phyloP scores from a whole-genome alignment of 2,888 invertebrate species.

The Ferrisia virgata region DNA sequence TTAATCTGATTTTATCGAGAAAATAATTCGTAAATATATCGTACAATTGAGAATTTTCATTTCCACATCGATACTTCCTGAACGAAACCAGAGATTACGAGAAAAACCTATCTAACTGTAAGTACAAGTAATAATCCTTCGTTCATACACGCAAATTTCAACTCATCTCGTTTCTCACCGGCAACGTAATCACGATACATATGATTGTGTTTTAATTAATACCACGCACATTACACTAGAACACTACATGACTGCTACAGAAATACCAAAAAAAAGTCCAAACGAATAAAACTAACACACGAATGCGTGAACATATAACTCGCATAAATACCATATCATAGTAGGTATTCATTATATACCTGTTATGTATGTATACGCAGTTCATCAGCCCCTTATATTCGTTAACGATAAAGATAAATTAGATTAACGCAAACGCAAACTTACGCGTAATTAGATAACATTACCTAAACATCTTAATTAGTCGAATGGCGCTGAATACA shows the following conservation, averaged over 20 bases:
- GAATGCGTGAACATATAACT: not conserved
- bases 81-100: too few species aligned
- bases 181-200: not conserved
- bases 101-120: too few species aligned
- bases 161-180: not conserved
- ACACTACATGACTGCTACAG: not conserved
- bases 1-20: too few species aligned
- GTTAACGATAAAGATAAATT: not conserved
- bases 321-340: too few species aligned
- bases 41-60: too few species aligned
- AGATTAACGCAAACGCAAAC: not conserved
- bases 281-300: too few species aligned
- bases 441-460: not conserved
- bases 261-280: too few species aligned
- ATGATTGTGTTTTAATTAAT: not conserved
- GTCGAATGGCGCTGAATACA: not conserved
- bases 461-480: not conserved
- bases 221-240: not conserved
- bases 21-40: too few species aligned
- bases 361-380: too few species aligned
- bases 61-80: too few species aligned
- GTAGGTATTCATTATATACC: not conserved
- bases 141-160: not conserved
- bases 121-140: not conserved
- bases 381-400: not conserved